A percentile compares a stretch with the other conserved stretches of the same genome.
Conservation (phyloP, 2,888 invertebrate genomes). For the Drosophila picticornis region DNA sequence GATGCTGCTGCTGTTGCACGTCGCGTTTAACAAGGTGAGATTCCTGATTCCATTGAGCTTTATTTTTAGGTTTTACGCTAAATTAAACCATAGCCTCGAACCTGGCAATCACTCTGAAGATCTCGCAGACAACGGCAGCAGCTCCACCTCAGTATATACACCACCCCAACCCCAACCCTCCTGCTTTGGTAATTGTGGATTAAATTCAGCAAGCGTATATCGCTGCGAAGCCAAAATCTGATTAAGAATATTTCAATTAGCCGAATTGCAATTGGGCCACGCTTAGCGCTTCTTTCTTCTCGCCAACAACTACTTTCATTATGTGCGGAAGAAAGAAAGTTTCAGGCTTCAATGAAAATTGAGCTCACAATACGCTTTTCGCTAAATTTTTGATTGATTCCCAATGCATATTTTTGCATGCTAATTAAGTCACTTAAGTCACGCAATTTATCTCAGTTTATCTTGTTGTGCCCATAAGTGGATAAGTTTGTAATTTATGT, state of each 20-base stretch:
- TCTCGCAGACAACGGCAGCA: conserved; percentile 8
- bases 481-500: conserved; percentile 52
- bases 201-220: conserved; percentile 68
- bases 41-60: conserved; percentile 47
- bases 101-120: conserved; percentile 43
- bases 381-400: conserved; percentile 65
- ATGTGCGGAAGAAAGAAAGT: conserved; percentile 61
- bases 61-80: conserved; percentile 72
- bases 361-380: conserved; percentile 21
- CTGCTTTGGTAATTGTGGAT: conserved; percentile 69
- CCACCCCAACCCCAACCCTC: neutral
- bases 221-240: conserved; percentile 66
- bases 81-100: conserved; percentile 68
- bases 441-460: neutral
- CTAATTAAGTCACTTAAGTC: conserved; percentile 79
- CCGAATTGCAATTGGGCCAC: conserved; percentile 45
- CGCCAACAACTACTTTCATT: conserved; percentile 50
- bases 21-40: conserved; percentile 40
- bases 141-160: conserved; percentile 1
- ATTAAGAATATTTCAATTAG: conserved; percentile 81
- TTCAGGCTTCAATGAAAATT: conserved; percentile 49
- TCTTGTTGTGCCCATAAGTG: conserved; percentile 12
- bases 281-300: neutral
- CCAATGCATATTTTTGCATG: conserved; percentile 65
- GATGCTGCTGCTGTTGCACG: conserved; percentile 12